Conservation (phyloP, 1,140 invertebrate species). For the Hycleus cichorii region DNA sequence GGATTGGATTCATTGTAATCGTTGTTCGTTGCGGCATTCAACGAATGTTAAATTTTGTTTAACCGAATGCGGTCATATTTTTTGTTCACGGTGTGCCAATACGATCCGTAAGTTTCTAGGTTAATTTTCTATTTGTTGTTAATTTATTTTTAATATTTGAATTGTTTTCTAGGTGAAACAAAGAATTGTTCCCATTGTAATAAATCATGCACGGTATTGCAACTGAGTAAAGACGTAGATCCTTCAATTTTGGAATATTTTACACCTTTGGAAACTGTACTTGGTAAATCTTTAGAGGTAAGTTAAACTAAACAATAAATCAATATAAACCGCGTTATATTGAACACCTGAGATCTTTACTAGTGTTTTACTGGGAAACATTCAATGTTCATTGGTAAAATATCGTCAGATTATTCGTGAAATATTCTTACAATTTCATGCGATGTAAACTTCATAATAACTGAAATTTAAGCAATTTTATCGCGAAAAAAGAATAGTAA, state of each 20-base stretch:
- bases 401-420: background rate
- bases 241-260: conserved; percentile 21
- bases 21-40: conserved; percentile 21
- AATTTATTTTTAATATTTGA: background rate
- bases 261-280: conserved; percentile 17
- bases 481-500: too few relatives aligned
- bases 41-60: conserved; percentile 24
- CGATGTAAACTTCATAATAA: too few relatives aligned
- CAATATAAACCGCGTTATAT: background rate
- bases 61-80: conserved; percentile 30
- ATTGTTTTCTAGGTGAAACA: conserved; percentile 11
- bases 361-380: background rate
- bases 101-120: conserved; percentile 21
- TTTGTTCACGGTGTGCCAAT: conserved; percentile 27
- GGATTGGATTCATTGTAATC: conserved; percentile 34
- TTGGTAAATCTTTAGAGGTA: conserved; percentile 23
- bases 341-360: background rate
- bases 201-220: conserved; percentile 16
- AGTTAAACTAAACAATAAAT: background rate
- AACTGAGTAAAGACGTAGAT: conserved; percentile 27
- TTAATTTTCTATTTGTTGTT: conserved; percentile 1
- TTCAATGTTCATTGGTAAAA: background rate
- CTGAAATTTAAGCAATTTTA: too few relatives aligned
- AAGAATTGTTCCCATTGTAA: conserved; percentile 23
- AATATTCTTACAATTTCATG: too few relatives aligned